Percentiles rank a stretch among this genome's conserved stretches.
Evolutionary conservation across 2,797 vertebrate species (phyloP).

Genomic region (Dallia pectoralis): DNA sequence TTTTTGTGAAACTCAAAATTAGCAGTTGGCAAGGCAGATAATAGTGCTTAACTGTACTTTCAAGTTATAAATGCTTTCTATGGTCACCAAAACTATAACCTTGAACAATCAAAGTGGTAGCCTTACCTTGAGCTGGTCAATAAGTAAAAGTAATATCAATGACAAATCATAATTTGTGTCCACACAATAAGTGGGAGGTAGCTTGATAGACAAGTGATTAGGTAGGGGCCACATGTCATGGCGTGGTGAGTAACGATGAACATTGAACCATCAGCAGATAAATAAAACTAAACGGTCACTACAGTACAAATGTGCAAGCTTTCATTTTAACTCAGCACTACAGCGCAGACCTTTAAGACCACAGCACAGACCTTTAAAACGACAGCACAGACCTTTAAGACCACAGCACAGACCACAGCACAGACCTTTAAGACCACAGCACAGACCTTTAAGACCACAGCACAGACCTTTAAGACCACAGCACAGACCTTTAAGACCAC

Average conservation of each 20-base stretch:
- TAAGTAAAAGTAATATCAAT: neutral
- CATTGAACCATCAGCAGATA: neutral
- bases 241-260: neutral
- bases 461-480: neutral
- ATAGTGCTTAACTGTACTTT: too few species aligned
- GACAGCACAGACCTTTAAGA: too few species aligned
- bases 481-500: neutral
- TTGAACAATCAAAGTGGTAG: neutral
- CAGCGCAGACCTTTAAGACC: neutral
- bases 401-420: too few species aligned
- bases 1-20: too few species aligned
- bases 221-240: neutral
- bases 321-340: neutral
- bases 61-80: too few species aligned
- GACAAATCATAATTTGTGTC: neutral
- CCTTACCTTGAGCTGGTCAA: neutral
- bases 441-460: neutral
- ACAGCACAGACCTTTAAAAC: too few species aligned
- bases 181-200: neutral
- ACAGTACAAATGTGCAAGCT: neutral
- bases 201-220: neutral
- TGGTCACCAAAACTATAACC: neutral
- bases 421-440: neutral
- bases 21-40: too few species aligned
- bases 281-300: neutral